A percentile compares a stretch with the other conserved stretches of the same genome.
Evolutionary conservation across 2,113 vertebrate species (phyloP).

Genomic region (Parotia lawesii): DNA sequence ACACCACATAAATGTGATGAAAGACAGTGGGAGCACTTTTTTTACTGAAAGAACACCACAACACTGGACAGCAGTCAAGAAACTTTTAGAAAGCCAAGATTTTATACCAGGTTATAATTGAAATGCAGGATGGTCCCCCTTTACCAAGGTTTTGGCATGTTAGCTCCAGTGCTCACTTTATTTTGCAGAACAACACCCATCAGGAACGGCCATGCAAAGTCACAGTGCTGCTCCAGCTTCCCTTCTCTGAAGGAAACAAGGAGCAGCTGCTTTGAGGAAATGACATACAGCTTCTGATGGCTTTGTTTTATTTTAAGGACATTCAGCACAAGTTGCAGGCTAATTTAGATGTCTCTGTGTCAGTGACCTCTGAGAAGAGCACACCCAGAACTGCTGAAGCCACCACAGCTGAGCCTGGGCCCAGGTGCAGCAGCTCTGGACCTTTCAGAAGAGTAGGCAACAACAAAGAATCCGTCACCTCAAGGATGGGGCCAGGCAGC

Average conservation of each 20-base stretch:
- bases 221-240: not conserved
- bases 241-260: not conserved
- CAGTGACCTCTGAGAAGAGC: not conserved
- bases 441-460: not conserved
- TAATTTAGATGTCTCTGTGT: not conserved
- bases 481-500: not conserved
- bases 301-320: conserved; percentile 19
- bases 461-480: not conserved
- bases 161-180: not conserved
- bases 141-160: not conserved
- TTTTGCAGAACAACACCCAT: not conserved
- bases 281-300: not conserved
- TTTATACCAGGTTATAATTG: not conserved
- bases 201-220: not conserved
- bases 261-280: not conserved
- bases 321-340: not conserved
- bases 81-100: conserved; percentile 22
- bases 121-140: conserved; percentile 35
- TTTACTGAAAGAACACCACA: not conserved
- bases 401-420: not conserved
- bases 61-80: not conserved
- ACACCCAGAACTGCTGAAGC: not conserved
- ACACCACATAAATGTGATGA: not conserved
- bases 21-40: conserved; percentile 3
- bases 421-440: not conserved